phyloP scores from a whole-genome alignment of 2,113 vertebrate species.

The Myrmecobius fasciatus region DNA sequence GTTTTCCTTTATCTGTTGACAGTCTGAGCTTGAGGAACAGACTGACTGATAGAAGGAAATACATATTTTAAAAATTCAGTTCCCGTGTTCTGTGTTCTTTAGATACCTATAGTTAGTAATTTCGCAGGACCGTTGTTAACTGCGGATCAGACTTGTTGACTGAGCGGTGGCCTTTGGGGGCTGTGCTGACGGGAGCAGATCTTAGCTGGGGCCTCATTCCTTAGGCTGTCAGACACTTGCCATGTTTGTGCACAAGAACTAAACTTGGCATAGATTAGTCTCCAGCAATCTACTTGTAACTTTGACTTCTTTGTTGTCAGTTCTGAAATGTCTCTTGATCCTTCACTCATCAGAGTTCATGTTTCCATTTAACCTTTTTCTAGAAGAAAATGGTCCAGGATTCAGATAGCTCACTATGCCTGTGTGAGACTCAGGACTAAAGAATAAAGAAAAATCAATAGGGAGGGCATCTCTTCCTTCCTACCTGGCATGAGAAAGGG shows the following conservation, averaged over 20 bases:
- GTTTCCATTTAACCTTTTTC: background rate
- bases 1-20: background rate
- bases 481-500: background rate
- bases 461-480: background rate
- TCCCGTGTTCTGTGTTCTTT: background rate
- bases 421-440: background rate
- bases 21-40: background rate
- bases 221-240: background rate
- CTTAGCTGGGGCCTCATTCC: no score
- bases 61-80: background rate
- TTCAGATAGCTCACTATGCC: fast-evolving
- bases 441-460: background rate
- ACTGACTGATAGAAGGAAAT: background rate
- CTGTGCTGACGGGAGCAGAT: background rate
- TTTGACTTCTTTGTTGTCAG: background rate
- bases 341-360: background rate
- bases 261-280: constrained; percentile 18
- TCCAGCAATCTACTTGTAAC: background rate
- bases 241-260: background rate
- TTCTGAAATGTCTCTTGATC: background rate
- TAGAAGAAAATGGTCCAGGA: background rate
- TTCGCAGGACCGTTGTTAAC: background rate
- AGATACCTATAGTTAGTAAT: background rate
- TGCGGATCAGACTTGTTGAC: background rate
- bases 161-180: background rate